Base-by-base conservation (phyloP, 2,888 invertebrate species). In the Pseudoips prasinana region DNA sequence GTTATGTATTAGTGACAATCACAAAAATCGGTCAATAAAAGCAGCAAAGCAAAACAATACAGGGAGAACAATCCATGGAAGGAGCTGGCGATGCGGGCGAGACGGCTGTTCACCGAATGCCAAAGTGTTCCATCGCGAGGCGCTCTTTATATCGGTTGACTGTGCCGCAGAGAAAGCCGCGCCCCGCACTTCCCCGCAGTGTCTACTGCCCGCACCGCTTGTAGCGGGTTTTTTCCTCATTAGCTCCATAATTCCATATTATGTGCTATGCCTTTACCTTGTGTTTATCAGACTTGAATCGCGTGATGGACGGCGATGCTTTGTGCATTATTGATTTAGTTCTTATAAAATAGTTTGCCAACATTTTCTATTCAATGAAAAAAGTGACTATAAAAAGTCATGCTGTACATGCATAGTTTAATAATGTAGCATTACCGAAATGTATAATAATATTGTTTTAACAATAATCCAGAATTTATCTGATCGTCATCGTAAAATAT, bases 101-200 rank as follows among this genome's bases (percentile, higher is more conserved):
- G 80, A 86, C 88, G 88, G 87, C 84, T 87, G 83, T 79, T 70
- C 78, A 76, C 87, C 88, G 88, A 88, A 86, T 88, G 88, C 87
- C 88, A 57, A 87, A 82, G 87, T 82, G 63, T 80, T 80, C 75
- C 73, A 74, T 71, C 77, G 82, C 79, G 75, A 75, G 61, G 73
- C 83, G 81, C 84, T 84, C 84, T 87, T 88, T 88, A 88, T 88
- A 88, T 84, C 75, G 71, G 70, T 64, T 70, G 72, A 62, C 64
- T 55, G 80, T 72, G 68, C 74, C 64, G 74, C 77, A 85, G 87
- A 86, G 86, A 87, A 88, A 87, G 87, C 86, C 87, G 71, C 82
- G 66, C 79, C 83, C 76, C 85, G 75, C 84, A 65, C 78, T 72
- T 67, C 74, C 55, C 67, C 73, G 72, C 79, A 63, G 72, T 48